Evolutionary conservation across 2,888 invertebrate genomes (phyloP), one percentile per base, ranked within the genome.

Genomic region (Apamea epomidion): DNA sequence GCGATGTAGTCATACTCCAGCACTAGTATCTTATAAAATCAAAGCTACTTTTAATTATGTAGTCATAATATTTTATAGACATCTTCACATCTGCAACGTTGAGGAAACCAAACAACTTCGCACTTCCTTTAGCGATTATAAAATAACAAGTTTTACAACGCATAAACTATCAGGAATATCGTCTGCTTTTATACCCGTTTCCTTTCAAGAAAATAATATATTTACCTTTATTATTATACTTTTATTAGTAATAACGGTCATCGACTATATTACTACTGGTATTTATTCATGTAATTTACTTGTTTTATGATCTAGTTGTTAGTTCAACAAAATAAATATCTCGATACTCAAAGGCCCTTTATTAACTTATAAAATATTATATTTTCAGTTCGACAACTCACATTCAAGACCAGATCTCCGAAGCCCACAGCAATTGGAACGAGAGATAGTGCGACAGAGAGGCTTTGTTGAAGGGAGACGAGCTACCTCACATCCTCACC

Each of bases 401-500:
- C 95, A 96, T 88, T 97, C 96, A 82, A 94, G 97, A 90, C 88
- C 94, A 62, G 97, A 97, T 91, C 95, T 97, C 71, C 94, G 98
- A 92, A 98, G 98, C 91, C 97, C 97, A 8, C 98, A 98, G 90
- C 98, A 98, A 92, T 91, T 98, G 69, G 98, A 98, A 93, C 94
- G 98, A 89, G 98, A 98, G 91, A 97, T 97, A 82, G 93, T 97
- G 48, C 94, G 97, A 87, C 97, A 97, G 90, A 95, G 97, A 93
- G 97, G 97, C 67, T 96, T 98, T 68, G 92, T 94, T 8, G 98
- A 97, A 92, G 97, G 96, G 0, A 95, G 98, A 90, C 94, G 98
- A 69, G 97, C 98, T 0, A 96, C 98, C 0, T 98, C 98, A 0
- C 98, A 98, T 89, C 98, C 98, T 2, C 98, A 98, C 89, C 95